Percentiles rank a stretch among this genome's conserved stretches.
Evolutionary conservation across 2,113 vertebrate species (phyloP).

Genomic region (Muntiacus muntjak): DNA sequence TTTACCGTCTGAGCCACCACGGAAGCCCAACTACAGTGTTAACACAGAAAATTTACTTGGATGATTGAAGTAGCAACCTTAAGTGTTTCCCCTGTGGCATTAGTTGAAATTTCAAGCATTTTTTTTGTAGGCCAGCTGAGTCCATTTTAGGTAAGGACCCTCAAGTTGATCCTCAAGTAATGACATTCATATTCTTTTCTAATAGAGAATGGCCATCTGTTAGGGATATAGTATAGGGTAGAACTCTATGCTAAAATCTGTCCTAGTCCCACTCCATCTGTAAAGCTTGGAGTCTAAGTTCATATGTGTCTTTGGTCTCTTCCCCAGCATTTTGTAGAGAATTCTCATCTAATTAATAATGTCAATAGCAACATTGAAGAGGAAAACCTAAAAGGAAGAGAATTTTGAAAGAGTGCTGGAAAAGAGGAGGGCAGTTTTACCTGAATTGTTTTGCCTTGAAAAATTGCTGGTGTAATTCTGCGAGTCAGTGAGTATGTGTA

Average conservation of each 20-base stretch:
- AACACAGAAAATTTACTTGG: neutral
- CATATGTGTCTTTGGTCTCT: neutral
- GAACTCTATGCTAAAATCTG: neutral
- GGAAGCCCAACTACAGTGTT: neutral
- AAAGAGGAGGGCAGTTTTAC: neutral
- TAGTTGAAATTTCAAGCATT: neutral
- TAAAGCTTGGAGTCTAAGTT: neutral
- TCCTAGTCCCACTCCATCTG: neutral
- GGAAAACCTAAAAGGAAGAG: neutral
- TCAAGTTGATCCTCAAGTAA: neutral
- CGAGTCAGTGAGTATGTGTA: neutral
- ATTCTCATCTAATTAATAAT: slow-evolving; percentile 3
- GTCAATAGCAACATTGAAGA: neutral
- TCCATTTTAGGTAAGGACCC: neutral
- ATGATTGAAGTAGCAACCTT: neutral
- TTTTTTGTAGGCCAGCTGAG: neutral
- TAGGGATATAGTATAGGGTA: neutral
- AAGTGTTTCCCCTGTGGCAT: neutral
- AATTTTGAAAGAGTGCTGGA: neutral
- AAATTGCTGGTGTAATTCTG: neutral
- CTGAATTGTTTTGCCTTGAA: neutral
- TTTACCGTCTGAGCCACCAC: neutral
- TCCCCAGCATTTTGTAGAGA: neutral
- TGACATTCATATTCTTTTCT: neutral
- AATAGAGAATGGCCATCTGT: neutral